phyloP scores from a whole-genome alignment of 2,113 vertebrate genomes.

The Coturnix japonica region DNA sequence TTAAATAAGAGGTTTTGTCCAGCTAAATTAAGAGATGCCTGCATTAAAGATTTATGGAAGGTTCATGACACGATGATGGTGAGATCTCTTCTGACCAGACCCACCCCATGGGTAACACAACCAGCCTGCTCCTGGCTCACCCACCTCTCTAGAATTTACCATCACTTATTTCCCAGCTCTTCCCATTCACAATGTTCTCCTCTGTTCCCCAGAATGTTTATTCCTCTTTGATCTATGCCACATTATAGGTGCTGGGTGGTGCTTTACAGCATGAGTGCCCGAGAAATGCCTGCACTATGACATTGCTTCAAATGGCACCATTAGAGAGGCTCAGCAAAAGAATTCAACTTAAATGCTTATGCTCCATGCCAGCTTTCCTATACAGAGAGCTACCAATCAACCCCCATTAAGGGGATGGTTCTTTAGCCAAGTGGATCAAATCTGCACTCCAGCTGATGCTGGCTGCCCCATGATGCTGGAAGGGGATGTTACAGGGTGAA shows the following conservation, averaged over 20 bases:
- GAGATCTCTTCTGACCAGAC: not conserved
- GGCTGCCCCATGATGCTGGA: not conserved
- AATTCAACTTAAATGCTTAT: not conserved
- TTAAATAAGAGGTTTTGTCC: not conserved
- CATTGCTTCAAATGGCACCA: not conserved
- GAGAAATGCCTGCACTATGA: accelerated
- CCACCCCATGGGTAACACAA: not conserved
- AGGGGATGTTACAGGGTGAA: not conserved
- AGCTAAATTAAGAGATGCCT: not conserved
- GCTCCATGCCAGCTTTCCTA: not conserved
- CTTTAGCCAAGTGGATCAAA: not conserved
- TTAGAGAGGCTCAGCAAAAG: not conserved
- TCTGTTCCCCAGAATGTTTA: not conserved
- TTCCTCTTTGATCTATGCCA: not conserved
- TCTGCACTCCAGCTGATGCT: not conserved
- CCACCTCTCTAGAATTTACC: constrained; percentile 66
- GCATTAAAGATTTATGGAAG: not conserved
- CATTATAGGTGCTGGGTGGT: accelerated
- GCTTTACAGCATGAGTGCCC: not conserved
- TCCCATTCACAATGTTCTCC: not conserved
- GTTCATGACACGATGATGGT: not conserved
- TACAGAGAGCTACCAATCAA: not conserved
- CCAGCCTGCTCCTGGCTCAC: not conserved
- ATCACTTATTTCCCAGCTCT: not conserved
- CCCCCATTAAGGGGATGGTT: accelerated